Conservation (phyloP, 2,888 invertebrate species). For the Piscicola geometra region DNA sequence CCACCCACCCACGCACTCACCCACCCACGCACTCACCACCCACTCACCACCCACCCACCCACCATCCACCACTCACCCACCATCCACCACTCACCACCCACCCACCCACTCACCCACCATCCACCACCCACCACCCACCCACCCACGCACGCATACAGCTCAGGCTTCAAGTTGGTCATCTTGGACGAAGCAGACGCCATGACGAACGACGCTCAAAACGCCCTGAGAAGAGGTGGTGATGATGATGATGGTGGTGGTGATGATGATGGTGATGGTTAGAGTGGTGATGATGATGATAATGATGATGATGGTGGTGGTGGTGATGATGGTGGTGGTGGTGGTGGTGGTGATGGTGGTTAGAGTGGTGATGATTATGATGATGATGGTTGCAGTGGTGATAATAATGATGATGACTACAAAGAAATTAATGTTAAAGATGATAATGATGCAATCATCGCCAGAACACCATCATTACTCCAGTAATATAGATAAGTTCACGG, state of each 20-base stretch:
- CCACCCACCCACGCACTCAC: no score
- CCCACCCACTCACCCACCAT: no score
- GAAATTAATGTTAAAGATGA: no score
- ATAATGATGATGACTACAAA: no score
- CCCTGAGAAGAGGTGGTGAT: slow-evolving; percentile 56
- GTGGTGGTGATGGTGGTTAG: slow-evolving; percentile 10
- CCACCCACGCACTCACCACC: no score
- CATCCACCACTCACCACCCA: no score
- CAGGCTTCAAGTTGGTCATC: slow-evolving; percentile 88
- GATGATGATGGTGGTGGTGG: slow-evolving; percentile 33
- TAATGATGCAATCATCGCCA: no score
- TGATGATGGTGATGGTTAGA: neutral
- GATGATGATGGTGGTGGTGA: neutral
- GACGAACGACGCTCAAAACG: slow-evolving; percentile 99
- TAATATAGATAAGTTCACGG: no score
- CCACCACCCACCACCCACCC: no score
- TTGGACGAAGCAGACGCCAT: slow-evolving; percentile 98
- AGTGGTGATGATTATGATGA: slow-evolving; percentile 16
- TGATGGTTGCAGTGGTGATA: neutral
- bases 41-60: no score
- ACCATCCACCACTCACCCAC: no score
- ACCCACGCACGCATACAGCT: slow-evolving; percentile 52
- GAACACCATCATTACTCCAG: no score
- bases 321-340: slow-evolving; percentile 34
- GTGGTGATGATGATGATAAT: slow-evolving; percentile 25